Base-by-base conservation (phyloP, 2,797 vertebrate species). In the Phylloscopus collybita region DNA sequence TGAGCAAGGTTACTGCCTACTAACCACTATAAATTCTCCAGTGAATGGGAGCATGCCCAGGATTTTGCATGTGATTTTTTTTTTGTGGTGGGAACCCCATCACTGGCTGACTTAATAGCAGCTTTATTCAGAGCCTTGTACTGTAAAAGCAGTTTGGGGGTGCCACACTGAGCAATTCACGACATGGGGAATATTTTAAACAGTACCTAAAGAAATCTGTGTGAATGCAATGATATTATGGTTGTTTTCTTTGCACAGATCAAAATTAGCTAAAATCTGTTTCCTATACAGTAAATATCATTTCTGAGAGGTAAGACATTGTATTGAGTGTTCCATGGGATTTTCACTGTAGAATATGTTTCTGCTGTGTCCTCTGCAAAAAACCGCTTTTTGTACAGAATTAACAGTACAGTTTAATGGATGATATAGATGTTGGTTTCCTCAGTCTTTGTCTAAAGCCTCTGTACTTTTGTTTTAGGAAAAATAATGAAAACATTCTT, bases 1-100 rank as follows among this genome's bases (percentile, higher is more conserved):
- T 89, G 75, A 92, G 54, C 38, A 83, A 91, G 42, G 65, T 92
- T 95, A 80, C 74, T 65, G 81, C 60, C 84, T 95, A 27, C 82
- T 78, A 92, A 69, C 62, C 40, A 51, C 85, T 62, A 93, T 88
- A 93, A 95, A 94, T 92, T 80, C 47, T 90, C 38, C 51, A 83
- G 51, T 73, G 57, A 91, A 7, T 36, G 72, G 47, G 76, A 95
- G 44, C 82, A 76, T 60, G 66, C 45, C 80, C 49, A 85, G 88
- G 86, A 44, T 92, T 92, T 93, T 79, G 53, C 86, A 57, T 64
- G 42, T 64, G 64, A 9, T 60, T 62, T 84, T 40, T 40, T 82
- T 82, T 69, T 54, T 3, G 1, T n/a, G 60, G 34, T 44, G 57
- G 86, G 42, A 53, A 87, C 20, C 22, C 47, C 10, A 26, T 45